Evolutionary conservation across 1,140 invertebrate genomes (phyloP).

Genomic region (Solenopsis fugax): DNA sequence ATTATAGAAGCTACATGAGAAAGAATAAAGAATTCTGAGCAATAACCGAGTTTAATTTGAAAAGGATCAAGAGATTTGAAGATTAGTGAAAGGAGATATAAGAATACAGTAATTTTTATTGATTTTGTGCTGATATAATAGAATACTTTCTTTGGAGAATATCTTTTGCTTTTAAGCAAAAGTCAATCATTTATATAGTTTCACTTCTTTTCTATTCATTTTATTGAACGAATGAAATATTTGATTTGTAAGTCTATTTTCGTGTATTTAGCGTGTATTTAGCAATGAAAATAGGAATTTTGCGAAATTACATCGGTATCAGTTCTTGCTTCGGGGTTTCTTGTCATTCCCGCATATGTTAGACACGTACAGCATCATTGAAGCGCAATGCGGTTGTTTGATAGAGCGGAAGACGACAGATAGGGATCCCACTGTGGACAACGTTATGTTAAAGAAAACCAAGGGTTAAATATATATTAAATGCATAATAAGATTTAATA

Average conservation of each 20-base stretch:
- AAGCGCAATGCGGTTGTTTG: background rate
- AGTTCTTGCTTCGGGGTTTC: background rate
- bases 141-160: background rate
- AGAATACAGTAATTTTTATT: background rate
- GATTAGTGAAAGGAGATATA: background rate
- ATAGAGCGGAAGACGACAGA: background rate
- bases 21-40: background rate
- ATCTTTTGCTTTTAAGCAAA: background rate
- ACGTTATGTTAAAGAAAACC: constrained; percentile 29
- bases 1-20: background rate
- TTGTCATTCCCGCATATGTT: background rate
- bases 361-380: background rate
- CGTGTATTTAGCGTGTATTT: background rate
- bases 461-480: constrained; percentile 57
- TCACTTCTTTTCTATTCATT: background rate
- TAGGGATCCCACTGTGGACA: background rate
- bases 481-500: constrained; percentile 34
- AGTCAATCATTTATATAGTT: background rate
- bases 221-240: background rate
- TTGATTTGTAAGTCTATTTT: background rate
- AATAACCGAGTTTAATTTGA: background rate
- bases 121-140: background rate
- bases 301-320: background rate
- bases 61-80: background rate
- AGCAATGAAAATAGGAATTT: background rate